Evolutionary conservation across 2,113 vertebrate genomes (phyloP).

Genomic region (Pseudois nayaur): DNA sequence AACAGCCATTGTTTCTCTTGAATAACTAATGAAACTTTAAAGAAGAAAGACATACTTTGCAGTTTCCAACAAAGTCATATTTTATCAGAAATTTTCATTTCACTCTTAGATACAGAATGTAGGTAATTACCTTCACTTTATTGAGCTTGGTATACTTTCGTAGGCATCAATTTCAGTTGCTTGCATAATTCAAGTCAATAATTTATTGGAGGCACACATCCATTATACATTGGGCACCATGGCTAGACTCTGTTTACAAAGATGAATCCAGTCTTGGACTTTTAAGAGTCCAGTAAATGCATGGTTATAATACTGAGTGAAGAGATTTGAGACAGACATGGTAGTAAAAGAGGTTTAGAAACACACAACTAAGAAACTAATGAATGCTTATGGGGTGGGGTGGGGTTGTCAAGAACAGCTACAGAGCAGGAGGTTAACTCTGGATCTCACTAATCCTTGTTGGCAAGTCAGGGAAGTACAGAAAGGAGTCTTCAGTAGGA

Average conservation of each 20-base stretch:
- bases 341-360: not conserved
- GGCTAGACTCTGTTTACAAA: not conserved
- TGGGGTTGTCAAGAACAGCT: not conserved
- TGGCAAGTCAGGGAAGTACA: not conserved
- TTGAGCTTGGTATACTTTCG: not conserved
- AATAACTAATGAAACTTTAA: not conserved
- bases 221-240: not conserved
- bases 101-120: not conserved
- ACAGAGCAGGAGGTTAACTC: not conserved
- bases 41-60: not conserved
- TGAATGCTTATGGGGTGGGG: not conserved
- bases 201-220: not conserved
- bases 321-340: not conserved
- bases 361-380: not conserved
- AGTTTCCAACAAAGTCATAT: not conserved
- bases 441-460: not conserved
- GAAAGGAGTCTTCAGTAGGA: not conserved
- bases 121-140: not conserved
- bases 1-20: not conserved
- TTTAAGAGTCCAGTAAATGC: not conserved
- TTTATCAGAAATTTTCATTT: conserved; percentile 28
- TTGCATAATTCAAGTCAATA: not conserved
- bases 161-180: not conserved
- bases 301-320: not conserved
- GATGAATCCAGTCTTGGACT: not conserved